Percentiles rank a stretch among this genome's conserved stretches.
Evolutionary conservation across 1,140 invertebrate genomes (phyloP).

Genomic region (Danaus melanippus): DNA sequence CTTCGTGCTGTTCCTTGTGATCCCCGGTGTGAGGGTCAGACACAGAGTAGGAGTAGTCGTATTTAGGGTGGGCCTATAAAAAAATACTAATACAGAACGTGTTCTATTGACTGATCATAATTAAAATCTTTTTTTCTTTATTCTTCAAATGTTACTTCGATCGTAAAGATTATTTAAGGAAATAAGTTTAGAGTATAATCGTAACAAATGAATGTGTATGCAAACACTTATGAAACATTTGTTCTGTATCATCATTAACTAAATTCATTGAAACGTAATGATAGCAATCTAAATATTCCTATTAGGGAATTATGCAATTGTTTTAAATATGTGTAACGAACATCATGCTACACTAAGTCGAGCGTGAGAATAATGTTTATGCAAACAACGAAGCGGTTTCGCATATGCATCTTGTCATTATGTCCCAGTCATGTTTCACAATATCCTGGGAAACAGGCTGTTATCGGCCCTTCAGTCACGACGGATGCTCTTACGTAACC

Average conservation of each 20-base stretch:
- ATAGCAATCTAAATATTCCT: conserved; percentile 21
- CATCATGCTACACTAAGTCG: conserved; percentile 49
- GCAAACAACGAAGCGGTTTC: conserved; percentile 50
- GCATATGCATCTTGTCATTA: conserved; percentile 54
- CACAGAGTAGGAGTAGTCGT: conserved; percentile 69
- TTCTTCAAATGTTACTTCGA: no score
- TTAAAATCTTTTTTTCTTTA: no score
- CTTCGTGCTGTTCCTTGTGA: conserved; percentile 70
- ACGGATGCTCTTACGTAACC: conserved; percentile 48
- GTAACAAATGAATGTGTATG: no score
- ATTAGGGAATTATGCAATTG: conserved; percentile 36
- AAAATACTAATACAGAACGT: not conserved
- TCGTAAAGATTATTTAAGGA: no score
- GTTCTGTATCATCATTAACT: not conserved
- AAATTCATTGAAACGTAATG: conserved; percentile 15
- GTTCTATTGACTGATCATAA: no score
- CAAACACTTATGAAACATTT: no score
- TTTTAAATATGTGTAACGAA: conserved; percentile 38
- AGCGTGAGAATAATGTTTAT: conserved; percentile 57
- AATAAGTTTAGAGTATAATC: no score
- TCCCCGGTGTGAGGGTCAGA: conserved; percentile 71
- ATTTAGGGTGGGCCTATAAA: conserved; percentile 63
- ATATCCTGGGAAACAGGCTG: conserved; percentile 44
- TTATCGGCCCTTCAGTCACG: conserved; percentile 52
- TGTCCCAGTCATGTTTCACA: conserved; percentile 47